phyloP scores from a whole-genome alignment of 2,888 invertebrate genomes.

The Leptinotarsa haldemani region DNA sequence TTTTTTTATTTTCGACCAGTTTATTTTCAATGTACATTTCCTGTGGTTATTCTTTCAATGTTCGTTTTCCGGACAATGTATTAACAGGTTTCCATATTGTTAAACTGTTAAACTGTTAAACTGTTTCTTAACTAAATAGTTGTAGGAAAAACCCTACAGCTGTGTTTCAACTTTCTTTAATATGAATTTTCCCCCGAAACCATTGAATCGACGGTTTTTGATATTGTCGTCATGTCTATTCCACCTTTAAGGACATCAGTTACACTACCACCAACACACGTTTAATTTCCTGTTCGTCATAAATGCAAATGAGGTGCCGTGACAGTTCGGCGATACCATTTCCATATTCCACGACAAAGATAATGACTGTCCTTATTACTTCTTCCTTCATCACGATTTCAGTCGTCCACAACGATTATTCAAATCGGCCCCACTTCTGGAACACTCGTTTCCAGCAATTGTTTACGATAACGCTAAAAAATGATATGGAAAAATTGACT shows the following conservation, averaged over 20 bases:
- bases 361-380: slow-evolving; percentile 46
- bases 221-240: neutral
- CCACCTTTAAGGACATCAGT: slow-evolving; percentile 15
- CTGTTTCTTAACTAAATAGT: too few relatives aligned
- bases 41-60: too few relatives aligned
- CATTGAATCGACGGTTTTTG: neutral
- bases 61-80: too few relatives aligned
- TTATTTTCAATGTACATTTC: too few relatives aligned
- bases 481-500: slow-evolving; percentile 26
- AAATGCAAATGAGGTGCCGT: slow-evolving; percentile 47
- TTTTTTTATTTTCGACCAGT: too few relatives aligned
- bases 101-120: too few relatives aligned
- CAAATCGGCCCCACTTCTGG: slow-evolving; percentile 26
- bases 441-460: slow-evolving; percentile 11
- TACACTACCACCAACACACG: slow-evolving; percentile 30
- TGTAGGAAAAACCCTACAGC: too few relatives aligned
- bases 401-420: slow-evolving; percentile 32
- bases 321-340: slow-evolving; percentile 44
- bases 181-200: neutral
- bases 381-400: slow-evolving; percentile 17
- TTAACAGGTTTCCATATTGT: too few relatives aligned
- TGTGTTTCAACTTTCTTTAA: too few relatives aligned
- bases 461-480: slow-evolving; percentile 17
- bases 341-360: slow-evolving; percentile 46
- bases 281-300: slow-evolving; percentile 48